phyloP scores from a whole-genome alignment of 2,888 invertebrate genomes.

The Nomada ruficornis region DNA sequence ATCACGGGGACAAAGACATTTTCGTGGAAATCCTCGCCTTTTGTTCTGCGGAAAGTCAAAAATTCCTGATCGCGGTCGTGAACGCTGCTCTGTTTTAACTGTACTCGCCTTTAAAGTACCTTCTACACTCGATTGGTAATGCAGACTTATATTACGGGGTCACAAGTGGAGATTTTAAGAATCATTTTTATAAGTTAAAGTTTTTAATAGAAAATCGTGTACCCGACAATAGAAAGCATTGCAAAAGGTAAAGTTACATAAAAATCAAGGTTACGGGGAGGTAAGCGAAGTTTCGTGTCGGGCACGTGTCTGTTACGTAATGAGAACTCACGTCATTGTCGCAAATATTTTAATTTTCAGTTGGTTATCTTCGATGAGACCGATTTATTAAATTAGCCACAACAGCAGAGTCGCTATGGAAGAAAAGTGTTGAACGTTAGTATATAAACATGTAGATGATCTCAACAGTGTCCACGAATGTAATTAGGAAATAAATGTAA shows the following conservation, averaged over 20 bases:
- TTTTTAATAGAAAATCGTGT: not conserved
- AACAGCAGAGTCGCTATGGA: not conserved
- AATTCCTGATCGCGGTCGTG: not conserved
- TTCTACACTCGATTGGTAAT: not conserved
- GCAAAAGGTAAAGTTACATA: slow-evolving; percentile 32
- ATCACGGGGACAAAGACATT: slow-evolving; percentile 60
- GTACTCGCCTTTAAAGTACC: too few relatives aligned
- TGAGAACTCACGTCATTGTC: slow-evolving; percentile 45
- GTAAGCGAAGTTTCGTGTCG: slow-evolving; percentile 31
- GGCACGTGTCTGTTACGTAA: slow-evolving; percentile 50
- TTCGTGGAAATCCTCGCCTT: slow-evolving; percentile 37
- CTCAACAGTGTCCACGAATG: not conserved
- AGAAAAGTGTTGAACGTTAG: not conserved
- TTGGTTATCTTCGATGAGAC: slow-evolving; percentile 37
- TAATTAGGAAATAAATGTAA: not conserved
- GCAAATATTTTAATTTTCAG: slow-evolving; percentile 51
- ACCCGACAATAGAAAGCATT: slow-evolving; percentile 17
- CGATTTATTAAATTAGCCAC: slow-evolving; percentile 29
- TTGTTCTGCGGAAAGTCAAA: slow-evolving; percentile 5
- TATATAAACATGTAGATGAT: not conserved
- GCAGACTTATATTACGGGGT: too few relatives aligned
- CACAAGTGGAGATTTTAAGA: not conserved
- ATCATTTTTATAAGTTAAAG: not conserved
- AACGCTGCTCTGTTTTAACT: not conserved
- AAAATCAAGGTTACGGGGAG: slow-evolving; percentile 41